These are phyloP conservation scores for Timandra comae DNA, from an alignment of 2,888 invertebrate genomes.

Conservation along the genomic window DNA sequence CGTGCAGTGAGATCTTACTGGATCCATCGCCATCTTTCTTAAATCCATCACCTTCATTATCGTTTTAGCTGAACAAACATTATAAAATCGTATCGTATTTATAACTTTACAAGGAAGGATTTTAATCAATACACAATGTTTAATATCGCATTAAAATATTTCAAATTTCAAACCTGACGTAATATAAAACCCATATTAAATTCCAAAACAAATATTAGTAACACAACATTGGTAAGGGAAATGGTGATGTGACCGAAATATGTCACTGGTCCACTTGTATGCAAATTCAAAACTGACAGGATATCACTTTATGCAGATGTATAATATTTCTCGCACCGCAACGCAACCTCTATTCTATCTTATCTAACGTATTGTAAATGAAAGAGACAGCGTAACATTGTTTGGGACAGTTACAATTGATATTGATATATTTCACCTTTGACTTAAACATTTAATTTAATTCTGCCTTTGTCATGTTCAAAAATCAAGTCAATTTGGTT, in stretches of 20 bases:
- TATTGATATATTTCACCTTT: constrained; percentile 26
- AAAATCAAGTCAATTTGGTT: constrained; percentile 4
- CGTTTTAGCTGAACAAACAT: too few relatives aligned
- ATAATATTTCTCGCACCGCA: constrained; percentile 26
- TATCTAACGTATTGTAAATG: constrained; percentile 13
- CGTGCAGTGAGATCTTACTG: too few relatives aligned
- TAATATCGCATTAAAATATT: too few relatives aligned
- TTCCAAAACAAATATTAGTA: constrained; percentile 7
- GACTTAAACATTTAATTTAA: constrained; percentile 24
- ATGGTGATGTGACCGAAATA: constrained; percentile 31
- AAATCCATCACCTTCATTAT: too few relatives aligned
- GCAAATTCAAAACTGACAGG: constrained; percentile 26
- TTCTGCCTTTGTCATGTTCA: constrained; percentile 31
- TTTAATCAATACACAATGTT: too few relatives aligned
- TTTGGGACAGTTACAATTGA: constrained; percentile 18
- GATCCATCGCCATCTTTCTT: too few relatives aligned
- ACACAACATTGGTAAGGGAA: constrained; percentile 22
- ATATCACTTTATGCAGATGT: constrained; percentile 26
- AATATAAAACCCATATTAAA: too few relatives aligned
- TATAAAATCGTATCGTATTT: too few relatives aligned
- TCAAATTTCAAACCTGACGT: too few relatives aligned
- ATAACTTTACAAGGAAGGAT: too few relatives aligned
- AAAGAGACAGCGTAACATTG: constrained; percentile 13
- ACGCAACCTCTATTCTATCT: constrained; percentile 20
- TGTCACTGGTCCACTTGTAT: constrained; percentile 34